Evolutionary conservation across 1,140 invertebrate genomes (phyloP).

Genomic region (Drosophila novamexicana): DNA sequence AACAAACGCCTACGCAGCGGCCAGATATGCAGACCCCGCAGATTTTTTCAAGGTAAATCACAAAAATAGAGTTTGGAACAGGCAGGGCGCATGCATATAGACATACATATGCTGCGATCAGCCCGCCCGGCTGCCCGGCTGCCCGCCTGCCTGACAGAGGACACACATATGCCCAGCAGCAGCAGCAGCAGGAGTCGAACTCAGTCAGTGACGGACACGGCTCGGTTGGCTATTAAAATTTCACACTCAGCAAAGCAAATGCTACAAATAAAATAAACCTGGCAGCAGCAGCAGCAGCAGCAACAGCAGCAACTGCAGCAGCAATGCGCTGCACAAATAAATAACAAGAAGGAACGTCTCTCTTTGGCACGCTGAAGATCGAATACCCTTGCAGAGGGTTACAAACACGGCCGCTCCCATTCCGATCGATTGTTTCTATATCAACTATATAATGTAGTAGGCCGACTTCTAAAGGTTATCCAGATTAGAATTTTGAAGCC

Average conservation of each 20-base stretch:
- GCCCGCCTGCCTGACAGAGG: conserved; percentile 46
- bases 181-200: conserved; percentile 51
- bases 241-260: conserved; percentile 81
- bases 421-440: too few species aligned
- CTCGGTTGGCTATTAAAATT: conserved; percentile 82
- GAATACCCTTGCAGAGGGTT: too few species aligned
- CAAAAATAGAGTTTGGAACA: conserved; percentile 64
- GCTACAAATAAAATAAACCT: conserved; percentile 82
- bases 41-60: conserved; percentile 77
- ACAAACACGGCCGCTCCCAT: too few species aligned
- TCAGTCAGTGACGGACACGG: conserved; percentile 60
- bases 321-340: conserved; percentile 70
- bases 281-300: conserved; percentile 30
- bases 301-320: background rate
- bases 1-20: conserved; percentile 43
- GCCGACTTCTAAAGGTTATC: too few species aligned
- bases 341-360: conserved; percentile 33
- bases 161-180: conserved; percentile 40
- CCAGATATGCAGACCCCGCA: conserved; percentile 42
- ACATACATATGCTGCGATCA: conserved; percentile 47
- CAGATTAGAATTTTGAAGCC: too few species aligned
- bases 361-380: too few species aligned
- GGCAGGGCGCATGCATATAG: conserved; percentile 6
- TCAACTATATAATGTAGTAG: too few species aligned
- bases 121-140: background rate